phyloP scores from a whole-genome alignment of 2,113 vertebrate species.

The Takifugu bimaculatus region DNA sequence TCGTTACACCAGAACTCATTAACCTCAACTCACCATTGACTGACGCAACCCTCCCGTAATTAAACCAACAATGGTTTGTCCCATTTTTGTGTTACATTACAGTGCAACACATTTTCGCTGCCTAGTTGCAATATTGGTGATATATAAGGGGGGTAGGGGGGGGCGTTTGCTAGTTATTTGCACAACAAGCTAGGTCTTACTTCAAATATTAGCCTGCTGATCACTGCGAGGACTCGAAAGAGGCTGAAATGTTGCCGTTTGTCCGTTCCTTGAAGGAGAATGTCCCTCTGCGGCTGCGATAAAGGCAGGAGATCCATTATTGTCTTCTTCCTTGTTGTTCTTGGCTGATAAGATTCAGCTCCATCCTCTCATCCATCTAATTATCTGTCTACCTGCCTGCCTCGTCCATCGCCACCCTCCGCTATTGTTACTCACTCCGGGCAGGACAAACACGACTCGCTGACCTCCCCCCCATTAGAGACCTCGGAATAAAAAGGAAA shows the following conservation, averaged over 20 bases:
- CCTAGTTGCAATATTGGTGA: no score
- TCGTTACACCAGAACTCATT: slow-evolving; percentile 34
- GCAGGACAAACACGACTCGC: slow-evolving; percentile 74
- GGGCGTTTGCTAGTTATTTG: no score
- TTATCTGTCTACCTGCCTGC: slow-evolving; percentile 64
- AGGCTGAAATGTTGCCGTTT: no score
- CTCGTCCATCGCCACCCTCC: slow-evolving; percentile 60
- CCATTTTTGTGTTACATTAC: not conserved
- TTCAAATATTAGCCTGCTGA: no score
- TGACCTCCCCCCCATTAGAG: slow-evolving; percentile 72
- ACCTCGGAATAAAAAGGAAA: slow-evolving; percentile 50
- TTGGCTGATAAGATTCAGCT: slow-evolving; percentile 58
- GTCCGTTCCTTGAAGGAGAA: no score
- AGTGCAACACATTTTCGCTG: no score
- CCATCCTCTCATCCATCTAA: slow-evolving; percentile 57
- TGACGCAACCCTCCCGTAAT: slow-evolving; percentile 26
- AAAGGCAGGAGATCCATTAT: slow-evolving; percentile 40
- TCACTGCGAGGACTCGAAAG: no score
- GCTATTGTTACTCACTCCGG: slow-evolving; percentile 69
- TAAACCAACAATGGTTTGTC: slow-evolving; percentile 37
- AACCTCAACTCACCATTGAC: slow-evolving; percentile 12
- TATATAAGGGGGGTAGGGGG: no score
- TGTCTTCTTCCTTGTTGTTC: slow-evolving; percentile 51
- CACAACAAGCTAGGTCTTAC: no score
- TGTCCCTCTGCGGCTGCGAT: slow-evolving; percentile 26